Base-by-base conservation (phyloP, 2,113 vertebrate species). In the Phodopus roborovskii region DNA sequence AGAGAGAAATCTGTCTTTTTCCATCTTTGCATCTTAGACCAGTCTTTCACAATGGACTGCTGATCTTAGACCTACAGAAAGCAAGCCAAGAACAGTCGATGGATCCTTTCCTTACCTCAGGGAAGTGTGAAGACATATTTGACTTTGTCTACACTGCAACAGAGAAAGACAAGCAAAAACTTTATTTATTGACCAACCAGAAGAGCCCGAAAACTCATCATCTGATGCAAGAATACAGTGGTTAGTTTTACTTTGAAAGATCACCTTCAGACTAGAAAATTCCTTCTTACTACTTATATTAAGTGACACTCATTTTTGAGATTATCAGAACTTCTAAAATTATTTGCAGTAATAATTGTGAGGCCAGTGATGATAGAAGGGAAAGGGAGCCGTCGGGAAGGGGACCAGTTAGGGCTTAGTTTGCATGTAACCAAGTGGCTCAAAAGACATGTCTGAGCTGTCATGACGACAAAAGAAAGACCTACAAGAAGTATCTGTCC, bases 331-430 rank as follows among this genome's bases (percentile, higher is more conserved):
- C 45, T 86, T 83, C 71, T 97, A 91, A 86, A 92, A 96, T 95
- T 96, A 92, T 96, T 96, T 97, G n/a, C 58, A 81, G 74, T 95
- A 94, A 68, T 96, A 95, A 95, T 84, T 84, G 74, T 94, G 85
- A 88, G 24, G 24, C 22, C 84, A 58, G 75, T 22, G 36, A 81
- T 30, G 91, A 95, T 60, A 93, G 75, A 84, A 77, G 62, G 94
- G 50, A 28, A 88, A 77, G 48, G 90, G 42, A 28, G 22, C 48
- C 26, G 26, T 42, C 85, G 89, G 93, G 79, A 68, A 81, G 53
- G 62, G 42, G 75, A 86, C 62, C 39, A 50, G 17, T 36, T 53
- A 73, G 26, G 11, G 1, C 60, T 93, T 94, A 68, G 56, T 28
- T 83, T 74, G 84, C 56, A 68, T 20, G 9, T 64, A 83, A 88